Percentiles rank a stretch among this genome's conserved stretches.
Conservation (phyloP, 1,140 invertebrate species). For the Cherax quadricarinatus region DNA sequence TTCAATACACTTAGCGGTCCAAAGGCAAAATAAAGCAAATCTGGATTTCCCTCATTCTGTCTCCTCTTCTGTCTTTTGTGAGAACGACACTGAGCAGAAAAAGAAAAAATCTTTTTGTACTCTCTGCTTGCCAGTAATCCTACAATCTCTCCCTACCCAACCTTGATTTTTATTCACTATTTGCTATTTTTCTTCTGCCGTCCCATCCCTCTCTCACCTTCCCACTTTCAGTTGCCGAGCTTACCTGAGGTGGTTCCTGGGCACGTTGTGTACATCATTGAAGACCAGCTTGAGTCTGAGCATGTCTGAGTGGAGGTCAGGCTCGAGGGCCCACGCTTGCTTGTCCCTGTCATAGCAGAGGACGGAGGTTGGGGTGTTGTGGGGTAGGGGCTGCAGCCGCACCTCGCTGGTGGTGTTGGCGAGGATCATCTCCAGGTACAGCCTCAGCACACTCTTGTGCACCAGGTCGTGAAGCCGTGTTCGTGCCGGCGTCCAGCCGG, state of each 20-base stretch:
- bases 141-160: too few relatives aligned
- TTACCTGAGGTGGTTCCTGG: constrained; percentile 86
- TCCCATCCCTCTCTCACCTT: too few relatives aligned
- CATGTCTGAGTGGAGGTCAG: constrained; percentile 88
- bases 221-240: not conserved
- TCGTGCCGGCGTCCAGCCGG: constrained; percentile 84
- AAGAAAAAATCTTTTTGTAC: too few relatives aligned
- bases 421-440: constrained; percentile 86
- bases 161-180: too few relatives aligned
- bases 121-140: too few relatives aligned
- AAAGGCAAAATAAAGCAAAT: too few relatives aligned
- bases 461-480: constrained; percentile 81
- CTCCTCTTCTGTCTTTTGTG: too few relatives aligned
- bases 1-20: too few relatives aligned
- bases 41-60: too few relatives aligned
- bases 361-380: constrained; percentile 42
- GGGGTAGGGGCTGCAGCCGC: constrained; percentile 76
- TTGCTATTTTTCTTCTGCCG: too few relatives aligned
- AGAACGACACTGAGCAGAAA: too few relatives aligned
- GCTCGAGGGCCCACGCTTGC: constrained; percentile 86
- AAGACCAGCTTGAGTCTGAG: constrained; percentile 88
- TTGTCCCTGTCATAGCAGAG: constrained; percentile 62
- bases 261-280: constrained; percentile 90
- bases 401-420: constrained; percentile 87
- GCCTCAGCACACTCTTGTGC: constrained; percentile 81